Evolutionary conservation across 2,888 invertebrate genomes (phyloP).

Genomic region (Drosophila tripunctata): DNA sequence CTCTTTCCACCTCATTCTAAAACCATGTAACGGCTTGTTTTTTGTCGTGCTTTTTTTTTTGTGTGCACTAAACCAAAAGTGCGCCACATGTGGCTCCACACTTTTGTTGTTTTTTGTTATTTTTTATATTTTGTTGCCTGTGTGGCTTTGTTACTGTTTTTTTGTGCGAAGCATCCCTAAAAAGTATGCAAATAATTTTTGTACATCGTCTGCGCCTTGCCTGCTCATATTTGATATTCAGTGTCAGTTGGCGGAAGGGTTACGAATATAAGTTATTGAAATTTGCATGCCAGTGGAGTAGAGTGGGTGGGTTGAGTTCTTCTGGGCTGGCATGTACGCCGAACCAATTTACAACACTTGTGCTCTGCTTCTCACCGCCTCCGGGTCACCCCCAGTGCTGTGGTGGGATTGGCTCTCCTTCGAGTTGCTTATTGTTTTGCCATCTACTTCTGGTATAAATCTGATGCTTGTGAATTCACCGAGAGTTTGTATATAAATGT

Average conservation of each 20-base stretch:
- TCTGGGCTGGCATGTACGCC: slow-evolving; percentile 11
- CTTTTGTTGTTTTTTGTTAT: slow-evolving; percentile 13
- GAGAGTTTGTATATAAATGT: slow-evolving; percentile 15
- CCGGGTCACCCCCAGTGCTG: not conserved
- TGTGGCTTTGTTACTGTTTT: slow-evolving; percentile 14
- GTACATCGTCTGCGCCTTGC: slow-evolving; percentile 53
- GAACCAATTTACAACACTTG: slow-evolving; percentile 51
- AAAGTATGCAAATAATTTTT: slow-evolving; percentile 78
- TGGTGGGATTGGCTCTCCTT: slow-evolving; percentile 4
- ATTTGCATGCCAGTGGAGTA: slow-evolving; percentile 65
- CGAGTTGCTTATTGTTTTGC: slow-evolving; percentile 67
- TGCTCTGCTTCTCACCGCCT: slow-evolving; percentile 4
- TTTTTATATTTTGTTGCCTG: slow-evolving; percentile 20
- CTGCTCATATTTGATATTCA: slow-evolving; percentile 74
- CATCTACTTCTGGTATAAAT: slow-evolving; percentile 48
- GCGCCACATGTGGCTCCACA: slow-evolving; percentile 55
- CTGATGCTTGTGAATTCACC: slow-evolving; percentile 27
- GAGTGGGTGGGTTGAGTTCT: not conserved
- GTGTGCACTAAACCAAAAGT: slow-evolving; percentile 55
- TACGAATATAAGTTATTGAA: slow-evolving; percentile 77
- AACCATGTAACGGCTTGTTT: slow-evolving; percentile 59
- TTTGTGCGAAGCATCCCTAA: slow-evolving; percentile 65
- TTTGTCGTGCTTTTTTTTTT: slow-evolving; percentile 52
- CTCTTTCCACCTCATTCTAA: slow-evolving; percentile 27
- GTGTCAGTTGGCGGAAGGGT: slow-evolving; percentile 77